Conservation (phyloP, 1,140 invertebrate genomes). For the Brachionus manjavacas region DNA sequence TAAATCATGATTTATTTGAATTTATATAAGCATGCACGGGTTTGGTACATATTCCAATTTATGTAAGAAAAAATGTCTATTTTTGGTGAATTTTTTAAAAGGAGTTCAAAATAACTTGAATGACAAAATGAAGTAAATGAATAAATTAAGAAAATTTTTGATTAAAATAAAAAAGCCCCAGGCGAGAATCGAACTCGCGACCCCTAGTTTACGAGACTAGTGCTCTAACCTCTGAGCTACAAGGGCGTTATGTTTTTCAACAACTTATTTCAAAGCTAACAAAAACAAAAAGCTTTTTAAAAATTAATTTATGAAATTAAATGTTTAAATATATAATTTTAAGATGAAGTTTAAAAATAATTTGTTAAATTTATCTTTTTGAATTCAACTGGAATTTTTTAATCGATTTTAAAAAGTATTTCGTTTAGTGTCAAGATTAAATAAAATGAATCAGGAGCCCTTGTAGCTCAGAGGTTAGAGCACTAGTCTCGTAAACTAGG, state of each 20-base stretch:
- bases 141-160: no score
- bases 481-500: constrained; percentile 43
- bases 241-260: not conserved
- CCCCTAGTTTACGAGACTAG: constrained; percentile 35
- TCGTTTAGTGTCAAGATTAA: not conserved
- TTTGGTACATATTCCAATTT: not conserved
- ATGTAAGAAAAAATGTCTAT: not conserved
- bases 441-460: not conserved
- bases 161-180: not conserved
- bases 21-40: not conserved
- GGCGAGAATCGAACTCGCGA: constrained; percentile 25
- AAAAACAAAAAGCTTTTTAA: not conserved
- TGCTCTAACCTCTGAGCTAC: constrained; percentile 41
- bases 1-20: constrained; percentile 1
- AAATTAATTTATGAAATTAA: not conserved
- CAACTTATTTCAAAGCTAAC: not conserved
- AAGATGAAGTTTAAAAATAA: no score
- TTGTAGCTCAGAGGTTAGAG: constrained; percentile 43
- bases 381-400: no score
- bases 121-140: no score
- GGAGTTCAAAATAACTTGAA: not conserved
- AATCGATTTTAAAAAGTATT: no score
- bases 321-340: no score
- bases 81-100: not conserved
- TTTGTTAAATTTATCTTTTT: not conserved